phyloP scores from a whole-genome alignment of 2,888 invertebrate species.

The Ophraella communa region DNA sequence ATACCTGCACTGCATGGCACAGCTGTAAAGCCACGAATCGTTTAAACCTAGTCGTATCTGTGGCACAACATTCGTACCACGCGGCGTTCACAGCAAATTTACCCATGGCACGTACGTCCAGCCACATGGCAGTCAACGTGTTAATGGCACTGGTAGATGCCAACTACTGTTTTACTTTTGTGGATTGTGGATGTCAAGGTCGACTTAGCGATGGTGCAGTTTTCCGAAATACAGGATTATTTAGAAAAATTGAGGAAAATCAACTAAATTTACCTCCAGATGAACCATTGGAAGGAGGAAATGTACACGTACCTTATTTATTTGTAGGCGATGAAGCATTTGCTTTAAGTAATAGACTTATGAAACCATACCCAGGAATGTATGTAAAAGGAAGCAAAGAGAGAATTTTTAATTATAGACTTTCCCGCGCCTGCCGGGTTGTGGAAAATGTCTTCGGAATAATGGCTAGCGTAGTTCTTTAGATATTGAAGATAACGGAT shows the following conservation, averaged over 20 bases:
- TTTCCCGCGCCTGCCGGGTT: constrained; percentile 22
- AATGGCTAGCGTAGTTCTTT: no score
- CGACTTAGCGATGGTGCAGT: constrained; percentile 8
- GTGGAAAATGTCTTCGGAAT: no score
- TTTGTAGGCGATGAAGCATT: constrained; percentile 49
- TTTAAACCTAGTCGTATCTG: no score
- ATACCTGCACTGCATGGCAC: no score
- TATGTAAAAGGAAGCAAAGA: constrained; percentile 10
- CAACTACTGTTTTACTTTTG: constrained; percentile 7
- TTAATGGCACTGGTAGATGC: constrained; percentile 27
- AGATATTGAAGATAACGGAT: no score
- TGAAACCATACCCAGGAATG: constrained; percentile 27
- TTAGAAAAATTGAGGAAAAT: constrained; percentile 3
- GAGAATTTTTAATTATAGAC: constrained; percentile 34
- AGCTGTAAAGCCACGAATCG: no score
- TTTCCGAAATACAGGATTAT: constrained; percentile 8
- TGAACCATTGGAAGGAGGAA: background rate
- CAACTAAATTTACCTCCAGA: constrained; percentile 1
- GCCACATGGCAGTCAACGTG: no score
- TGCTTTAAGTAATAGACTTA: constrained; percentile 5
- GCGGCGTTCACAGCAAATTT: no score
- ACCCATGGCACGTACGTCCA: no score
- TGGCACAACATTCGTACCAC: no score
- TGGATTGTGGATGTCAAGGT: constrained; percentile 38
- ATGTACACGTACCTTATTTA: constrained; percentile 7